These are phyloP conservation scores for Drosophila baimaii DNA, from an alignment of 1,140 invertebrate species.

Conservation along the genomic window DNA sequence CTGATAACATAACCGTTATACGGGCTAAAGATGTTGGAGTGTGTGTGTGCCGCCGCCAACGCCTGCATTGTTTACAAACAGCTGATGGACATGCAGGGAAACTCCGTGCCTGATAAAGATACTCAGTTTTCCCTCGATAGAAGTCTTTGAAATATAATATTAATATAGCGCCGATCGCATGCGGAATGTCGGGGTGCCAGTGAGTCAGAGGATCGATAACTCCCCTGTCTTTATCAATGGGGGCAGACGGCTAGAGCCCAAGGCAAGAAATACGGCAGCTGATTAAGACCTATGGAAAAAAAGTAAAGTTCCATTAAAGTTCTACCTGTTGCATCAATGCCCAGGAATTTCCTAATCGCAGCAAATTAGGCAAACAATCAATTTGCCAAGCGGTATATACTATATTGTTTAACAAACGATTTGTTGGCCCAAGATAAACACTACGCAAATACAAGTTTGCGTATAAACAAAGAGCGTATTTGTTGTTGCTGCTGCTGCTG, in stretches of 20 bases:
- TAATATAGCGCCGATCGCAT: neutral
- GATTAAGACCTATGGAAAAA: constrained; percentile 14
- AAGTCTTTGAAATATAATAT: constrained; percentile 1
- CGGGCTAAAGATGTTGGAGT: constrained; percentile 7
- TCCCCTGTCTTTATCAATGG: constrained; percentile 24
- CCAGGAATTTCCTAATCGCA: constrained; percentile 33
- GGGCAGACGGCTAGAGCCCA: constrained; percentile 5
- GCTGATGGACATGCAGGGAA: constrained; percentile 45
- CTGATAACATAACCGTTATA: constrained; percentile 54
- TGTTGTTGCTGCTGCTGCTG: constrained; percentile 25
- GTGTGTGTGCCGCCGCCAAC: constrained; percentile 17
- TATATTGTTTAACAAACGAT: constrained; percentile 55
- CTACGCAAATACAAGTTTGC: constrained; percentile 39
- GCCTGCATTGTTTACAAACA: constrained; percentile 76
- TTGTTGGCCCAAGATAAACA: constrained; percentile 42
- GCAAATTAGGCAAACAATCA: constrained; percentile 43
- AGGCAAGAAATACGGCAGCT: constrained; percentile 22
- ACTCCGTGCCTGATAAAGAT: constrained; percentile 34
- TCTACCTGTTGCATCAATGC: constrained; percentile 34
- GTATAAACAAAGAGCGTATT: constrained; percentile 49
- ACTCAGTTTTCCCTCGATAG: constrained; percentile 11
- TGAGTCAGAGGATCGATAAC: constrained; percentile 37
- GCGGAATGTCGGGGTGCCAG: neutral
- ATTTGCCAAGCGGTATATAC: constrained; percentile 17
- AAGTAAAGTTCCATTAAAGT: constrained; percentile 9